Conservation (phyloP, 1,140 invertebrate genomes). For the Neotoxoptera formosana region DNA sequence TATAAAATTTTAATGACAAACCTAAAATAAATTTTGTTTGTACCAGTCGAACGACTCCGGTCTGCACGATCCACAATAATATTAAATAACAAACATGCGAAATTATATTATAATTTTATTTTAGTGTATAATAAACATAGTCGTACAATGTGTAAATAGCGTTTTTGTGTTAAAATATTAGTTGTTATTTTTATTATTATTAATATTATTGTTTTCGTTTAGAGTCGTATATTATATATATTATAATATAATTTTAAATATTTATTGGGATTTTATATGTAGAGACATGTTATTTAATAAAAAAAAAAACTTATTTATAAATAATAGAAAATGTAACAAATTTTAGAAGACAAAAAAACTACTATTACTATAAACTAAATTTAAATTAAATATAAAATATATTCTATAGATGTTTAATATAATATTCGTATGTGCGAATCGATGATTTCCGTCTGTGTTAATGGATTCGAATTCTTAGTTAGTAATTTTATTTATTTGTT, state of each 20-base stretch:
- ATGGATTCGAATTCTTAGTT: constrained; percentile 49
- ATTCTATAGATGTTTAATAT: constrained; percentile 37
- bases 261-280: constrained; percentile 44
- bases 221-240: neutral
- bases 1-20: constrained; percentile 35
- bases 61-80: constrained; percentile 57
- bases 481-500: constrained; percentile 29
- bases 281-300: constrained; percentile 27
- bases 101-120: constrained; percentile 44
- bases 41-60: constrained; percentile 51
- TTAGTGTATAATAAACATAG: constrained; percentile 30
- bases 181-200: constrained; percentile 31
- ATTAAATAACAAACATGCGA: constrained; percentile 52
- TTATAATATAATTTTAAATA: constrained; percentile 33
- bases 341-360: constrained; percentile 33
- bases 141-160: constrained; percentile 28
- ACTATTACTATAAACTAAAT: constrained; percentile 18
- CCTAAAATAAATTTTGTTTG: constrained; percentile 25
- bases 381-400: constrained; percentile 28
- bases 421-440: constrained; percentile 31
- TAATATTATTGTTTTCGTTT: constrained; percentile 9
- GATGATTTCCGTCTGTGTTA: constrained; percentile 47
- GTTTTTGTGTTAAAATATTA: constrained; percentile 30
- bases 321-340: constrained; percentile 31
- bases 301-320: neutral